Evolutionary conservation across 2,113 vertebrate species (phyloP).

Genomic region (Peucedramus taeniatus): DNA sequence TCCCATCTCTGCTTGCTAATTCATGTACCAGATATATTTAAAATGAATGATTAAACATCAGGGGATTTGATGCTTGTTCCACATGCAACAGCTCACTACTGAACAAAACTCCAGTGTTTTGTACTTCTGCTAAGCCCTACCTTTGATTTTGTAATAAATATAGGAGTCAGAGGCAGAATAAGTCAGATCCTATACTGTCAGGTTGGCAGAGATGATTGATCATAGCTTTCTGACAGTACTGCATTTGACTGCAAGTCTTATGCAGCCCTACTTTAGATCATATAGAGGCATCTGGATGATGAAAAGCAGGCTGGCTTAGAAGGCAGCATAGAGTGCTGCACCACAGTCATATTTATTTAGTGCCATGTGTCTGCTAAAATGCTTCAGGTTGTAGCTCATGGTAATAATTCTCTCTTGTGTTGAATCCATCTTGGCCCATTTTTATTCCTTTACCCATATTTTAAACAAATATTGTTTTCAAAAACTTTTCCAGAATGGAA

Average conservation of each 20-base stretch:
- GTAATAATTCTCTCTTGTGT: background rate
- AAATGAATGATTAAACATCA: slow-evolving; percentile 14
- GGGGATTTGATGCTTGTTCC: slow-evolving; percentile 17
- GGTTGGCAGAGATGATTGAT: slow-evolving; percentile 27
- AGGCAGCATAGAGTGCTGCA: background rate
- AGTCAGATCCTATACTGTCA: background rate
- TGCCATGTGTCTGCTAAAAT: background rate
- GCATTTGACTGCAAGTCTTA: slow-evolving; percentile 27
- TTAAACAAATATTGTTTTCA: slow-evolving; percentile 9
- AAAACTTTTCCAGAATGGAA: background rate
- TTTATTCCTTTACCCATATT: background rate
- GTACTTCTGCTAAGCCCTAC: background rate
- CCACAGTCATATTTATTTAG: background rate
- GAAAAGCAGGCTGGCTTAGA: background rate
- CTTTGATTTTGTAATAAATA: slow-evolving; percentile 55
- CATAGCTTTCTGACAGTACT: background rate
- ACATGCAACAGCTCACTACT: background rate
- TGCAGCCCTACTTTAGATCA: background rate
- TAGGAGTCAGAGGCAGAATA: slow-evolving; percentile 9
- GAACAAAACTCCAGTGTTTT: slow-evolving; percentile 11
- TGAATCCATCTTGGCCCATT: slow-evolving; percentile 1
- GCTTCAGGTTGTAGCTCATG: slow-evolving; percentile 1
- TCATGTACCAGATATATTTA: slow-evolving; percentile 18
- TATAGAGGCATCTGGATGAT: background rate
- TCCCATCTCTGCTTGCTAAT: slow-evolving; percentile 43